Evolutionary conservation across 2,113 vertebrate genomes (phyloP), one percentile per base, ranked within the genome.

Genomic region (Hiodon alosoides): DNA sequence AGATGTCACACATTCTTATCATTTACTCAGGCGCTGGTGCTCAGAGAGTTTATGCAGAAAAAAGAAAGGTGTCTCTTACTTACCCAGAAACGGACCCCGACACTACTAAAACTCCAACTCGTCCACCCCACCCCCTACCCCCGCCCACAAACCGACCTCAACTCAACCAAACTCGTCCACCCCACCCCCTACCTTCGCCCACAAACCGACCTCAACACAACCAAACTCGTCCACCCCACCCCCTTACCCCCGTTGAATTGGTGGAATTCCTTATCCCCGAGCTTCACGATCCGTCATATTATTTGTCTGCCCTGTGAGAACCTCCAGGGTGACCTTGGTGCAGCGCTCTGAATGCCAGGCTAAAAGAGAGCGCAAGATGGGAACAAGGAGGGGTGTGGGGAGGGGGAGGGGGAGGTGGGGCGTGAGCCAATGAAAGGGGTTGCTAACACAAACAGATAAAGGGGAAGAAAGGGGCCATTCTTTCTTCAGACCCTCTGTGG

Each of bases 391-490:
- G 46, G 50, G 17, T 16, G 46, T 16, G 16, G 66, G 5, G 46
- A 31, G 31, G 65, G n/a, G 58, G 48, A 13, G 48, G 74, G 64
- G n/a, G 47, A 58, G 47, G 54, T 47, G 47, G 52, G 9, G 59
- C 13, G 48, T 16, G 51, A 55, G 69, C 73, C 78, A 62, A 65
- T 67, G 74, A 77, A 74, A 74, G 68, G 80, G 81, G 67, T 60
- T 81, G 71, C 72, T 58, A 54, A 58, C 54, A 80, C 65, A 79
- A 75, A 74, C 70, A 83, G 85, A 87, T 83, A 85, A 74, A 75
- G 78, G 74, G 51, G 76, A 84, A 89, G 83, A 87, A 88, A 87
- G 87, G 85, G 80, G 72, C 71, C 83, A 83, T 91, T 91, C 85
- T 89, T 88, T 91, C 85, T 89, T 88, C 47, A 7, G 16, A 61